Conservation (phyloP, 2,888 invertebrate genomes). For the Amphipoea oculea region DNA sequence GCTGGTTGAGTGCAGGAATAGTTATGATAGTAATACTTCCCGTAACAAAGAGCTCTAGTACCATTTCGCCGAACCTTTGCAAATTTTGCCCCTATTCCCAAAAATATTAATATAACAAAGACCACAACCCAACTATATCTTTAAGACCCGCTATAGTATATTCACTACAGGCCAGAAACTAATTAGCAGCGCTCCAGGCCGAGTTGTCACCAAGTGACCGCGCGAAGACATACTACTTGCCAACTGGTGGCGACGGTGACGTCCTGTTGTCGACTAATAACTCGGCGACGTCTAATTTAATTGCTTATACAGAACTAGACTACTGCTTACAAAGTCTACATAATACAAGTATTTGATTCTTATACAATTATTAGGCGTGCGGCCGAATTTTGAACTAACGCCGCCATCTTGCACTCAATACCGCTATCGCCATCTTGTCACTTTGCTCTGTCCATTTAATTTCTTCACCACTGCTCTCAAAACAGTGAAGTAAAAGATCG, state of each 20-base stretch:
- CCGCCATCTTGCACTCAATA: too few relatives aligned
- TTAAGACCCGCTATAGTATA: not conserved
- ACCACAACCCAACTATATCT: too few relatives aligned
- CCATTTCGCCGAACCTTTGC: too few relatives aligned
- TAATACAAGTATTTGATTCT: not conserved
- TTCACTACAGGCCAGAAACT: slow-evolving; percentile 21
- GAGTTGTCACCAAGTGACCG: slow-evolving; percentile 36
- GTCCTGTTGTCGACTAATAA: not conserved
- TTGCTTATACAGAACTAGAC: not conserved
- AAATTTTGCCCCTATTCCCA: too few relatives aligned
- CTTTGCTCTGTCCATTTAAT: not conserved
- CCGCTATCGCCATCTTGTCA: too few relatives aligned
- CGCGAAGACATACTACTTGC: slow-evolving; percentile 30
- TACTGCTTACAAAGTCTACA: not conserved
- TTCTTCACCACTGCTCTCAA: not conserved
- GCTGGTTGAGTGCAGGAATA: too few relatives aligned
- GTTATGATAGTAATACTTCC: not conserved
- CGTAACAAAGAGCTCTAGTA: not conserved
- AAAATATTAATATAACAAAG: not conserved
- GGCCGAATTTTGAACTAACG: not conserved
- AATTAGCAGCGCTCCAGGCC: slow-evolving; percentile 24
- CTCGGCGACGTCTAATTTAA: not conserved
- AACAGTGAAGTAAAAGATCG: not conserved
- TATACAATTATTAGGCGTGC: not conserved
- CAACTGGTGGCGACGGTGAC: slow-evolving; percentile 20